phyloP scores from a whole-genome alignment of 2,797 vertebrate species.

The Thaleichthys pacificus region DNA sequence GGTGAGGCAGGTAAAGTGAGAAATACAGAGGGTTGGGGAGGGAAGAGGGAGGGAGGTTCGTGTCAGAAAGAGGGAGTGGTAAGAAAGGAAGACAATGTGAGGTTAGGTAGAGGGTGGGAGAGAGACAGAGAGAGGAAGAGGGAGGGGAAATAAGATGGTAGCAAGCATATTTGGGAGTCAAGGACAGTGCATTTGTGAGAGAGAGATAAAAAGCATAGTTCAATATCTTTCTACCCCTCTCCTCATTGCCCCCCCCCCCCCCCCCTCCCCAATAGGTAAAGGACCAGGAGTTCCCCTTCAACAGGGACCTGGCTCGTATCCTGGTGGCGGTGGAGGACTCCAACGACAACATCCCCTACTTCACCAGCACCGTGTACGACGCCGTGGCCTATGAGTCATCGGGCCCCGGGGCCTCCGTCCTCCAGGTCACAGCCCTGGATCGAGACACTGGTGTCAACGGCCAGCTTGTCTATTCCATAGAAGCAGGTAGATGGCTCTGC shows the following conservation, averaged over 20 bases:
- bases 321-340: constrained; percentile 88
- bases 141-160: too few relatives aligned
- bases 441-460: constrained; percentile 92
- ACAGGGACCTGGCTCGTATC: constrained; percentile 89
- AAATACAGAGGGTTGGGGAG: too few relatives aligned
- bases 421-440: constrained; percentile 91
- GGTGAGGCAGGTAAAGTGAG: too few relatives aligned
- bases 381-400: constrained; percentile 87
- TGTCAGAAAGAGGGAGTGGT: too few relatives aligned
- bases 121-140: too few relatives aligned
- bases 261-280: constrained; percentile 79
- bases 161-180: too few relatives aligned
- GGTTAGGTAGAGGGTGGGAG: too few relatives aligned
- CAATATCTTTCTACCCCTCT: constrained; percentile 17
- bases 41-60: too few relatives aligned
- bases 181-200: too few relatives aligned
- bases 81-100: too few relatives aligned
- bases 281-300: constrained; percentile 95
- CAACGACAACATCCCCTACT: constrained; percentile 93
- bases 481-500: constrained; percentile 78
- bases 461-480: constrained; percentile 85
- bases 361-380: constrained; percentile 87
- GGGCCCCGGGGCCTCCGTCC: constrained; percentile 78
- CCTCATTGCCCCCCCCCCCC: constrained; percentile 29
- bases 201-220: too few relatives aligned